phyloP scores from a whole-genome alignment of 2,888 invertebrate genomes.

The Alcis repandata region DNA sequence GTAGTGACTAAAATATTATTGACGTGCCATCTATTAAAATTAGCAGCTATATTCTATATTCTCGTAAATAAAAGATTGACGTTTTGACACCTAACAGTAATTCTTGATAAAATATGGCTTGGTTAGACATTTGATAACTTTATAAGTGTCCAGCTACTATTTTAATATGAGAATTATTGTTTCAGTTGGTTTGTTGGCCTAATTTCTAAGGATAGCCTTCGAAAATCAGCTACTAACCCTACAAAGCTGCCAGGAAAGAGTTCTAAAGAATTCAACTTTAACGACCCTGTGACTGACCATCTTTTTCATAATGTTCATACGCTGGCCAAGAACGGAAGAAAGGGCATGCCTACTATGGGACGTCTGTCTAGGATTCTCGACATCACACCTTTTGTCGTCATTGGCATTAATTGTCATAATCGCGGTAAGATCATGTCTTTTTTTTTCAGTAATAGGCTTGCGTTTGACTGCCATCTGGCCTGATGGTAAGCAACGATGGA shows the following conservation, averaged over 20 bases:
- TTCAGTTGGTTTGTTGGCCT: slow-evolving; percentile 58
- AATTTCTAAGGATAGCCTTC: slow-evolving; percentile 78
- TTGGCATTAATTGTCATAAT: slow-evolving; percentile 60
- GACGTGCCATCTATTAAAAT: no score
- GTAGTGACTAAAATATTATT: slow-evolving; percentile 38
- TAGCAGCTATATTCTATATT: no score
- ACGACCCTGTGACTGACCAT: slow-evolving; percentile 87
- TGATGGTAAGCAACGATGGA: no score
- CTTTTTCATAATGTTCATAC: slow-evolving; percentile 90
- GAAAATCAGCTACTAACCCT: slow-evolving; percentile 86
- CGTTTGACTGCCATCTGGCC: no score
- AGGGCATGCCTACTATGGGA: slow-evolving; percentile 86
- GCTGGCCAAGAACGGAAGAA: slow-evolving; percentile 77
- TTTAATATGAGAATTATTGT: neutral
- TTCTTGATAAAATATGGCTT: no score
- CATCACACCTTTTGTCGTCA: slow-evolving; percentile 90
- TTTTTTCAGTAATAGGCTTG: slow-evolving; percentile 18
- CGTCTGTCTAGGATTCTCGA: slow-evolving; percentile 91
- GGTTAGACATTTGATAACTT: no score
- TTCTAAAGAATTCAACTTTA: slow-evolving; percentile 75
- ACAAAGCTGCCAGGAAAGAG: slow-evolving; percentile 72
- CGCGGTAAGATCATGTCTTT: slow-evolving; percentile 1
- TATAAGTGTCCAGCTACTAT: no score
- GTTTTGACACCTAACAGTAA: no score
- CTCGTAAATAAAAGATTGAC: no score